phyloP scores from a whole-genome alignment of 1,140 invertebrate species.

The Drosophila grimshawi region DNA sequence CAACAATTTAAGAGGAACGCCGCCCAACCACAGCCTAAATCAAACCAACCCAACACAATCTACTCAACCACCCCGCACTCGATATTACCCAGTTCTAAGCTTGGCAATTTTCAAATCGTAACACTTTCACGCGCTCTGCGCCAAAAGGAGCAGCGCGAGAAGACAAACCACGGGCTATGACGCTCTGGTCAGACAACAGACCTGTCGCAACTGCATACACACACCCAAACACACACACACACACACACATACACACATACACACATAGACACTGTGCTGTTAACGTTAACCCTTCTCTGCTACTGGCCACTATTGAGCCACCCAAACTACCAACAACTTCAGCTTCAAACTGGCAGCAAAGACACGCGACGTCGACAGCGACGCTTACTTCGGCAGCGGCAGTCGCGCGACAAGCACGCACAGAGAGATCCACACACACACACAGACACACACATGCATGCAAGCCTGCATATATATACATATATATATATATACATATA shows the following conservation, averaged over 20 bases:
- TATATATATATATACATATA: constrained; percentile 38
- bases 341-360: constrained; percentile 58
- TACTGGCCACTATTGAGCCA: constrained; percentile 27
- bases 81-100: constrained; percentile 80
- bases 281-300: constrained; percentile 50
- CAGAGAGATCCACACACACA: constrained; percentile 31
- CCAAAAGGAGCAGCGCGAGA: constrained; percentile 57
- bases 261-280: constrained; percentile 19
- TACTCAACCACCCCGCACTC: constrained; percentile 29
- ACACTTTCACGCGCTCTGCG: constrained; percentile 68
- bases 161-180: constrained; percentile 8
- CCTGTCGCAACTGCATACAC: constrained; percentile 57
- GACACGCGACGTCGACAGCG: constrained; percentile 72
- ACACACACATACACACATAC: constrained; percentile 8
- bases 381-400: constrained; percentile 54
- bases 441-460: background rate
- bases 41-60: background rate
- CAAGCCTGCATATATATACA: background rate
- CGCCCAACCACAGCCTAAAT: background rate
- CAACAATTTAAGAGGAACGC: constrained; percentile 32
- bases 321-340: constrained; percentile 48
- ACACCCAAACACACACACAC: constrained; percentile 4
- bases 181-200: constrained; percentile 49
- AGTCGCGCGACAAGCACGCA: constrained; percentile 66
- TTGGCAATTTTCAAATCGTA: constrained; percentile 73